Conservation (phyloP, 2,797 vertebrate species). For the Apodemus agrarius region DNA sequence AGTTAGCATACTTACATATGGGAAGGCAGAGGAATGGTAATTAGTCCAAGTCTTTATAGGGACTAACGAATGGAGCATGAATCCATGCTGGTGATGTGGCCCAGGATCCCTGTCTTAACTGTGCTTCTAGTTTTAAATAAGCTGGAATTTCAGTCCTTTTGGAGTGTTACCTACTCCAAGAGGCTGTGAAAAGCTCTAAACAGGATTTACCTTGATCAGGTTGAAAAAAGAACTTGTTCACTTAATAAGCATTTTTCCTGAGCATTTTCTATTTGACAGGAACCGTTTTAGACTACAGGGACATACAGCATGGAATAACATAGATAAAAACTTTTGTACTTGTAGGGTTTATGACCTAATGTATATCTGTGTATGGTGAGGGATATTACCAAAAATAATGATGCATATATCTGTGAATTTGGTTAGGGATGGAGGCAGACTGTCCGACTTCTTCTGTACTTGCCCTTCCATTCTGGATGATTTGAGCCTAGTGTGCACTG, state of each 20-base stretch:
- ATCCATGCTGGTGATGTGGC: not conserved
- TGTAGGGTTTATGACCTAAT: not conserved
- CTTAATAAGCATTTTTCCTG: not conserved
- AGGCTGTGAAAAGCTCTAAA: not conserved
- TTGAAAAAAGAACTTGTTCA: not conserved
- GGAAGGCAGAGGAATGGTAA: not conserved
- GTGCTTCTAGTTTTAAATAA: not conserved
- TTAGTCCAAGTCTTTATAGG: not conserved
- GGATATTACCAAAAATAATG: not conserved
- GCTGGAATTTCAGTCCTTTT: not conserved
- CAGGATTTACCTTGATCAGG: not conserved
- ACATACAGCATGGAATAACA: not conserved
- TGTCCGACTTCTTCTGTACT: not conserved
- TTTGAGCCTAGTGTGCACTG: constrained; percentile 13
- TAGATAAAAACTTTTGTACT: not conserved
- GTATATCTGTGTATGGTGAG: fast-evolving
- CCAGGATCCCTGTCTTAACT: not conserved
- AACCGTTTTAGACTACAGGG: not conserved
- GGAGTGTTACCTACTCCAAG: not conserved
- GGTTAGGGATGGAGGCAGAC: too few species aligned
- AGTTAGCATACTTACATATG: not conserved
- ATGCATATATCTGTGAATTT: not conserved
- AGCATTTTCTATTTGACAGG: not conserved
- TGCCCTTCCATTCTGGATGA: not conserved
- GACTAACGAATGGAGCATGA: fast-evolving